A percentile compares a stretch with the other conserved stretches of the same genome.
phyloP scores from a whole-genome alignment of 2,113 vertebrate genomes.

The Indri indri region DNA sequence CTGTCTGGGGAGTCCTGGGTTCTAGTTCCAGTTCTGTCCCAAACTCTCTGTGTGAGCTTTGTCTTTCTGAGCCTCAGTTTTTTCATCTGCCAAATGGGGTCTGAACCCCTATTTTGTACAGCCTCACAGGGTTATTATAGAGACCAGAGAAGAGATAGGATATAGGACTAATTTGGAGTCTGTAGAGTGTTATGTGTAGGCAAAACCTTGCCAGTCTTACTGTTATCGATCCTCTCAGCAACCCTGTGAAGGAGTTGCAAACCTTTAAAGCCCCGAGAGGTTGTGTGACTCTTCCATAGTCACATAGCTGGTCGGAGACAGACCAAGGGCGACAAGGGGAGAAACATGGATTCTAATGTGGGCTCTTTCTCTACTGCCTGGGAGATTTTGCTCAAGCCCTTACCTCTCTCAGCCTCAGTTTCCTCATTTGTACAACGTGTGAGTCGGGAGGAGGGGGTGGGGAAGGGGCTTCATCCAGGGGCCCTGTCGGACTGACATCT shows the following conservation, averaged over 20 bases:
- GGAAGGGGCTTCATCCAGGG: no score
- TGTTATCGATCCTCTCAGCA: background rate
- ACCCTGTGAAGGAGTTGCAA: background rate
- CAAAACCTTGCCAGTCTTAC: background rate
- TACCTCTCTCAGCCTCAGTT: constrained; percentile 1
- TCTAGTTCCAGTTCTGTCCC: background rate
- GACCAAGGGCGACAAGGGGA: background rate
- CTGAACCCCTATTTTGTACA: background rate
- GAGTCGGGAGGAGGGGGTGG: background rate
- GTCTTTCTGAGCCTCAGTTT: background rate
- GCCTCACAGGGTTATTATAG: background rate
- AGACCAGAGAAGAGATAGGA: background rate
- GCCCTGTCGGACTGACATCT: fast-evolving
- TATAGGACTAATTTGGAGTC: background rate
- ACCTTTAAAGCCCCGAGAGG: background rate
- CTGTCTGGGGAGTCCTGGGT: background rate
- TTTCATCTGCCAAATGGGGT: background rate
- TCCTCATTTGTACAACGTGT: background rate
- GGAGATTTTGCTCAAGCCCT: background rate
- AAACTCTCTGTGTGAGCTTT: background rate
- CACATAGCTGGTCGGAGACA: background rate
- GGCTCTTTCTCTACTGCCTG: background rate
- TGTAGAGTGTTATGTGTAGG: background rate
- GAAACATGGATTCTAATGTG: background rate
- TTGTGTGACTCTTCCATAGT: background rate